phyloP scores from a whole-genome alignment of 1,140 invertebrate genomes.

The Coptotermes formosanus region DNA sequence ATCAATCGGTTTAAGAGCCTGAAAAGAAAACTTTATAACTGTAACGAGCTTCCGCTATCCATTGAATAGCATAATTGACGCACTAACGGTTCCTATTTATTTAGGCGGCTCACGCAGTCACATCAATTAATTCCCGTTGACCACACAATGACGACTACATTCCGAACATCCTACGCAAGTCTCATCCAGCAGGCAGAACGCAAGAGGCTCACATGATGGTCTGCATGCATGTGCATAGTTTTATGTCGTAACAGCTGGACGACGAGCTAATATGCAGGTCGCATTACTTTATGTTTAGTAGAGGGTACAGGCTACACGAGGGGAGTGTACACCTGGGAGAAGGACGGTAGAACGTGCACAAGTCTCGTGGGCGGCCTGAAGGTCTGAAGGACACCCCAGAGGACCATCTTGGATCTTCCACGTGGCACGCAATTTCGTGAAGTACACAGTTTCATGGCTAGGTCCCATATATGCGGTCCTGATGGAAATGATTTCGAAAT shows the following conservation, averaged over 20 bases:
- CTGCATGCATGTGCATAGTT: too few relatives aligned
- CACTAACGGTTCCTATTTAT: too few relatives aligned
- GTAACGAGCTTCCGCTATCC: too few relatives aligned
- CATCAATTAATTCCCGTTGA: too few relatives aligned
- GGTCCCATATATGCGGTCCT: neutral
- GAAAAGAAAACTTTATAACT: too few relatives aligned
- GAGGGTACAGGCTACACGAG: neutral
- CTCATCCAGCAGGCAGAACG: too few relatives aligned
- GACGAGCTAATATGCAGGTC: neutral
- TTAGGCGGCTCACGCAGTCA: too few relatives aligned
- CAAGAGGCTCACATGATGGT: too few relatives aligned
- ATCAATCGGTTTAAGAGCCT: too few relatives aligned
- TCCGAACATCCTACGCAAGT: too few relatives aligned
- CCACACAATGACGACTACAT: too few relatives aligned
- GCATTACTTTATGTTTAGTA: neutral
- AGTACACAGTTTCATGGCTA: neutral
- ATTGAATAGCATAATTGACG: too few relatives aligned
- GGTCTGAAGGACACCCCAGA: neutral
- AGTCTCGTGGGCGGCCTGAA: neutral
- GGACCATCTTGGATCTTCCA: neutral
- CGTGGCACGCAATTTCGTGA: neutral
- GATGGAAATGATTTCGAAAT: neutral
- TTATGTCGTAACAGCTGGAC: neutral
- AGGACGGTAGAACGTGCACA: neutral
- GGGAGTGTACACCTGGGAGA: neutral